Percentiles rank a stretch among this genome's conserved stretches.
Evolutionary conservation across 1,140 invertebrate species (phyloP).

Genomic region (Telenomus remus): DNA sequence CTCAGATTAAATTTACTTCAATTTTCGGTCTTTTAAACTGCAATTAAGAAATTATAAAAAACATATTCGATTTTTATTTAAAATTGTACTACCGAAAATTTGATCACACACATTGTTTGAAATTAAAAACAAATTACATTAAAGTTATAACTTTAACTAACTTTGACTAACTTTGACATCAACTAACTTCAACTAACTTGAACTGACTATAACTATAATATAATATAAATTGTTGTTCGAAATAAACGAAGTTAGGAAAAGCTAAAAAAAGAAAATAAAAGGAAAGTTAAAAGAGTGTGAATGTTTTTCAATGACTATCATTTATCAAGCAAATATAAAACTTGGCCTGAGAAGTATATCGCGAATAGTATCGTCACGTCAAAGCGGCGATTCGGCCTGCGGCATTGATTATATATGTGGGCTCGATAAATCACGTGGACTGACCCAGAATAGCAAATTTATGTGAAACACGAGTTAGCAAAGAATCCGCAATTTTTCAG

Average conservation of each 20-base stretch:
- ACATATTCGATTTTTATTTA: too few relatives aligned
- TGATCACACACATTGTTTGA: too few relatives aligned
- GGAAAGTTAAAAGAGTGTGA: not conserved
- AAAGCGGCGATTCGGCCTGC: conserved; percentile 41
- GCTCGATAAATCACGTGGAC: conserved; percentile 60
- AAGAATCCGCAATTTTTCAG: conserved; percentile 50
- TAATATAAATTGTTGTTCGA: too few relatives aligned
- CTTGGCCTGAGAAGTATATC: conserved; percentile 37
- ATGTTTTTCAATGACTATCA: conserved; percentile 31
- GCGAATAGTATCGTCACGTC: conserved; percentile 60
- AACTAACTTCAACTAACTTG: too few relatives aligned
- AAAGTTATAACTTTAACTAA: too few relatives aligned
- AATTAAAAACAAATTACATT: too few relatives aligned
- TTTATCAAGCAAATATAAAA: conserved; percentile 31
- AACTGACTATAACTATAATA: too few relatives aligned
- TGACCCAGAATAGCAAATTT: conserved; percentile 55
- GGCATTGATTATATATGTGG: conserved; percentile 64
- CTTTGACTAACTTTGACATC: too few relatives aligned
- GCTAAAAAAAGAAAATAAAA: too few relatives aligned
- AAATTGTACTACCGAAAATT: too few relatives aligned
- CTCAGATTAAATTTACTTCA: conserved; percentile 24
- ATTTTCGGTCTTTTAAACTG: conserved; percentile 10
- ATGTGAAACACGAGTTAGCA: conserved; percentile 49
- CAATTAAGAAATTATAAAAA: not conserved
- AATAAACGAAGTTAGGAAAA: too few relatives aligned